Evolutionary conservation across 2,113 vertebrate species (phyloP), one percentile per base, ranked within the genome.

Genomic region (Xenopus borealis): DNA sequence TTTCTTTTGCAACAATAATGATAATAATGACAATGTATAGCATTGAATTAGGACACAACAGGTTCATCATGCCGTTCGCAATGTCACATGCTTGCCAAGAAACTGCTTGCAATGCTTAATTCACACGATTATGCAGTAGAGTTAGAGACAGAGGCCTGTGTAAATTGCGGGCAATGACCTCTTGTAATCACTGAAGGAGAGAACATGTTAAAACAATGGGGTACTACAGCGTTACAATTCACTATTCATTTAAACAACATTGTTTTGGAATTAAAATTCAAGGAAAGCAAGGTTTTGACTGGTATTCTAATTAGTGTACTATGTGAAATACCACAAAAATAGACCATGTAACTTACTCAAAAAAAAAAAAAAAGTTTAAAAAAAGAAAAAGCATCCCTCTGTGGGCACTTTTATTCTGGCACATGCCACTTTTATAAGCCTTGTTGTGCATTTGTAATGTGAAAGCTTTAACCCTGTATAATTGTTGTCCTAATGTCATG

Each of bases 81-180:
- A 69, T 40, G 33, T 40, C 33, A 40, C 13, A 40, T 16, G 30
- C 67, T 63, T 77, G 74, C 74, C 74, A 77, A 77, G 67, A 70
- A 70, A 47, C 61, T 52, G 61, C 27, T 74, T 66, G 62, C 68
- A 67, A 70, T 77, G 74, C 74, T 58, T 14, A 67, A 19, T 13
- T 67, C 19, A 40, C 58, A 55, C 63, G 68, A 75, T 75, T 76
- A 76, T 69, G 46, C 73, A 53, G 17, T 58, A 69, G 66, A 69
- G 73, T 52, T 52, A 57, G 46, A 27, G 47, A 52, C 47, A 69
- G 46, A 63, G 57, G n/a, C 23, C 66, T 70, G 74, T 70, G 66
- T 77, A 77, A 77, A 77, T 77, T 63, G 59, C 66, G 74, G 67
- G 74, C 74, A 77, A 17, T 77, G 74, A 77, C 74, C 74, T 70